Evolutionary conservation across 2,888 invertebrate genomes (phyloP), one percentile per base, ranked within the genome.

Genomic region (Drosophila infuscata): DNA sequence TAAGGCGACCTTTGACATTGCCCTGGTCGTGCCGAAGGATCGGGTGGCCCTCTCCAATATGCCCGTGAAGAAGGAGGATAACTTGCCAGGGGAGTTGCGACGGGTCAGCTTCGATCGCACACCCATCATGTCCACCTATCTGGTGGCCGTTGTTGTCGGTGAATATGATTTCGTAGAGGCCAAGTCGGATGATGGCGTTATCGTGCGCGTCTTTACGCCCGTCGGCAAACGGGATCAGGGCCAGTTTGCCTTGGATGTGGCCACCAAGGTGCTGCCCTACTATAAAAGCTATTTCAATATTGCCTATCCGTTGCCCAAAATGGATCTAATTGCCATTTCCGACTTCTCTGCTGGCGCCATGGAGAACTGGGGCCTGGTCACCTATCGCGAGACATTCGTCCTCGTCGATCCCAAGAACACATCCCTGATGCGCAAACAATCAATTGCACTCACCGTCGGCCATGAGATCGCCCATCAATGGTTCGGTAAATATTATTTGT

Each of bases 381-480:
- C 98, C n/a, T 98, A 97, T 91, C 95, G 99, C 74, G 99, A 99
- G 93, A 97, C 97, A 7, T 97, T 97, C 82, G 94, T 99, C 0
- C 94, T 99, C 41, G 97, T 98, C 6, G 99, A 99, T 94, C 96
- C 97, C 1, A 95, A 96, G 85, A 97, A 98, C 91, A 97, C 98
- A 0, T 98, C 98, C 2, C 95, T 97, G 5, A 95, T 95, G 66
- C 95, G 96, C 59, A 96, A 97, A 83, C 97, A 98, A 91, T 96
- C 96, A 94, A 97, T 98, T 85, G 98, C 98, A 0, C 93, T 98
- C 29, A 97, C 98, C 0, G 96, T 97, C 33, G 96, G 96, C 0
- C 99, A 99, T 93, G 99, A 99, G 93, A 94, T 99, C 58, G 98
- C 98, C 4, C 99, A 99, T 93, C 98, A 99, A 93, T 99, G 99